phyloP scores from a whole-genome alignment of 2,888 invertebrate species.

The Zele albiditarsus region DNA sequence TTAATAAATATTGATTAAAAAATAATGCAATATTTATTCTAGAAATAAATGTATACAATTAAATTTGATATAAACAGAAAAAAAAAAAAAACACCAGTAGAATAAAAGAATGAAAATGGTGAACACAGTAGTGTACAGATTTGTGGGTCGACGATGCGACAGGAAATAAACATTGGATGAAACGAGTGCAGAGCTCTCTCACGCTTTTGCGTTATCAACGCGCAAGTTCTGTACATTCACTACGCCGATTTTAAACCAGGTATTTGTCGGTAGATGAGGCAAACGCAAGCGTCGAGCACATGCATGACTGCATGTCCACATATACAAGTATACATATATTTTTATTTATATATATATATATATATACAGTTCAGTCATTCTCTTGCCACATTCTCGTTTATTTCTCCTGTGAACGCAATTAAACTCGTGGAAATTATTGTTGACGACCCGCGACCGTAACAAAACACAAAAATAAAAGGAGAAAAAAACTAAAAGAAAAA shows the following conservation, averaged over 20 bases:
- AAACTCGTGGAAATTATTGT: conserved; percentile 37
- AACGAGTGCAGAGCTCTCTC: conserved; percentile 21
- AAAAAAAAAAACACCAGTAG: background rate
- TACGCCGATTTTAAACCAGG: conserved; percentile 16
- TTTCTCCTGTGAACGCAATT: conserved; percentile 26
- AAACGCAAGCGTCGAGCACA: conserved; percentile 14
- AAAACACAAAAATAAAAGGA: background rate
- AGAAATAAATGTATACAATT: too few species aligned
- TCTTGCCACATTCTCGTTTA: conserved; percentile 11
- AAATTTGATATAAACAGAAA: background rate
- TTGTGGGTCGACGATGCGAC: conserved; percentile 27
- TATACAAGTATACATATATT: conserved; percentile 18
- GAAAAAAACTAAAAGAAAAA: conserved; percentile 27
- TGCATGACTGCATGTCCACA: conserved; percentile 13
- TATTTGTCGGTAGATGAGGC: conserved; percentile 37
- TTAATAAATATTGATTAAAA: too few species aligned
- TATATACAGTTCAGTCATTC: conserved; percentile 27
- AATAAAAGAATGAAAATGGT: background rate
- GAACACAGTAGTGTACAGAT: background rate
- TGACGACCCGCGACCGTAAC: conserved; percentile 12
- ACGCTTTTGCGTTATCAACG: conserved; percentile 31
- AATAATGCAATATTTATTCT: too few species aligned
- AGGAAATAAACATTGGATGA: conserved; percentile 33
- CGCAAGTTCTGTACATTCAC: conserved; percentile 16
- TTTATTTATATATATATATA: conserved; percentile 1